Percentiles rank a stretch among this genome's conserved stretches.
Evolutionary conservation across 1,140 invertebrate species (phyloP).

Genomic region (Hirudo medicinalis): DNA sequence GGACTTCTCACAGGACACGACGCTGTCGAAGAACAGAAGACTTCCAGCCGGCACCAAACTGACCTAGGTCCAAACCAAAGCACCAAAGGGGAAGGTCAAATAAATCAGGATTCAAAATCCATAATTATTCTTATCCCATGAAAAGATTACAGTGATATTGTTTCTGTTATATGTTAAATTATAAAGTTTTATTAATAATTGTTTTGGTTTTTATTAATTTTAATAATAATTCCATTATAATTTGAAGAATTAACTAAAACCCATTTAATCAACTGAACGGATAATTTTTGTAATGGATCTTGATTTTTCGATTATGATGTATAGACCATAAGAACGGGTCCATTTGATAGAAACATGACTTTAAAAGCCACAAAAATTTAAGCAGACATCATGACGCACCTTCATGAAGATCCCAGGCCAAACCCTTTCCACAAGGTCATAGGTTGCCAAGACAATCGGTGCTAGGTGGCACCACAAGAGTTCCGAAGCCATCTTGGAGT

Average conservation of each 20-base stretch:
- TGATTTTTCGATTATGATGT: no score
- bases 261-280: no score
- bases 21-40: not conserved
- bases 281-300: no score
- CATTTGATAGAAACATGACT: not conserved
- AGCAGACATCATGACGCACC: not conserved
- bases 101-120: no score
- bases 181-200: no score
- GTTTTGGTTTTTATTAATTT: no score
- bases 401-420: not conserved
- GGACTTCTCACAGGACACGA: not conserved
- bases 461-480: not conserved
- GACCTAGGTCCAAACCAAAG: no score
- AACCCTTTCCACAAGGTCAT: not conserved
- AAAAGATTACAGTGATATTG: no score
- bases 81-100: no score
- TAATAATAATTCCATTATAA: no score
- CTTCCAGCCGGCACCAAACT: not conserved
- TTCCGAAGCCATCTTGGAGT: not conserved
- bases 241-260: no score
- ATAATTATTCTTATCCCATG: not conserved
- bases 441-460: not conserved
- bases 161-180: no score
- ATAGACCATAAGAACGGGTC: not conserved
- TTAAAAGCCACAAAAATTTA: not conserved